Evolutionary conservation across 2,888 invertebrate genomes (phyloP).

Genomic region (Agrochola macilenta): DNA sequence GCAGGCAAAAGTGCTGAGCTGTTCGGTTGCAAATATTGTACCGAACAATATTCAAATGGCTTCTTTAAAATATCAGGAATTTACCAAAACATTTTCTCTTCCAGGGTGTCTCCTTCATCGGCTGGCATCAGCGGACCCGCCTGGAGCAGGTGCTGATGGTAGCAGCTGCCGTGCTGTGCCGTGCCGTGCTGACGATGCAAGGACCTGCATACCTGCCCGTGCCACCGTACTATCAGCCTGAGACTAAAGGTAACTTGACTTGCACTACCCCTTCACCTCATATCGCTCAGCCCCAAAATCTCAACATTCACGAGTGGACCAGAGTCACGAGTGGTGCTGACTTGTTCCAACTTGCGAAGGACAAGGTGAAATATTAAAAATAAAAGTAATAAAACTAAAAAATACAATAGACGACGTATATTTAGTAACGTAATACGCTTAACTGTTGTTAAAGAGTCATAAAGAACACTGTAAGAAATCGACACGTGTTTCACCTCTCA

Average conservation of each 20-base stretch:
- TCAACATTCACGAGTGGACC: background rate
- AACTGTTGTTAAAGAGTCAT: no score
- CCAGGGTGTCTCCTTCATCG: slow-evolving; percentile 93
- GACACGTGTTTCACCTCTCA: no score
- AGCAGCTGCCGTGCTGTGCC: slow-evolving; percentile 89
- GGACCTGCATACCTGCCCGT: slow-evolving; percentile 82
- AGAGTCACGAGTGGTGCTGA: background rate
- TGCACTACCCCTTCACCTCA: no score
- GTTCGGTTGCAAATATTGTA: no score
- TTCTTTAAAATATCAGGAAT: background rate
- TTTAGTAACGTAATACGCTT: no score
- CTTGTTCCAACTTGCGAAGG: no score
- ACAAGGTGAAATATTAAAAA: background rate
- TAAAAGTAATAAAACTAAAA: no score
- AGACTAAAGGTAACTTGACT: slow-evolving; percentile 80
- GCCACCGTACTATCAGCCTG: slow-evolving; percentile 87
- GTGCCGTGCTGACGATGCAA: slow-evolving; percentile 89
- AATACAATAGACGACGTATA: no score
- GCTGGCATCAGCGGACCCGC: slow-evolving; percentile 93
- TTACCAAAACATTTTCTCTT: slow-evolving; percentile 57
- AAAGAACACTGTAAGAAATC: no score
- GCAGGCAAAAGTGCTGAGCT: no score
- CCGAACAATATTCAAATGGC: background rate
- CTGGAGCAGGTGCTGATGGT: slow-evolving; percentile 93
- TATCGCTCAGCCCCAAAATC: background rate